Evolutionary conservation across 2,888 invertebrate genomes (phyloP).

Genomic region (Euzophera pinguis): DNA sequence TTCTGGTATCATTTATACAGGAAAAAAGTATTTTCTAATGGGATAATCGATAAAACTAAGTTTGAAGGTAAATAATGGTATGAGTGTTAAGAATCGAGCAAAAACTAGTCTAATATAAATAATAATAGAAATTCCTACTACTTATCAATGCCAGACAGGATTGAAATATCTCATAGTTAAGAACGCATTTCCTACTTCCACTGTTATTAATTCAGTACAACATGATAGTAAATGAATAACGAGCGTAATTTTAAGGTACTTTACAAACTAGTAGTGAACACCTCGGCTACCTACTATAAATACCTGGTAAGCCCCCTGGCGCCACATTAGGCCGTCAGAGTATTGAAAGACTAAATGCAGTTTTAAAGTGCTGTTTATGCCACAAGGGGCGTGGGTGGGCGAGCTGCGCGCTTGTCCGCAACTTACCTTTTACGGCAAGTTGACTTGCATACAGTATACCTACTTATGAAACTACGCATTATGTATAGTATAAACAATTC

Average conservation of each 20-base stretch:
- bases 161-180: no score
- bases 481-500: constrained; percentile 4
- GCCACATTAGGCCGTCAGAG: constrained; percentile 47
- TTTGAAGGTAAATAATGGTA: no score
- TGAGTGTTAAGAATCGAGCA: no score
- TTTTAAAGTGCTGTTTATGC: constrained; percentile 43
- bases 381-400: constrained; percentile 54
- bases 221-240: constrained; percentile 14
- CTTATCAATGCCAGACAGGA: no score
- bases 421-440: constrained; percentile 72
- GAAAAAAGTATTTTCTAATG: no score
- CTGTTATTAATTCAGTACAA: not conserved
- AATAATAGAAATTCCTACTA: no score
- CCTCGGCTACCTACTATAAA: constrained; percentile 33
- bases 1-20: no score
- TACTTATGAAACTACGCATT: constrained; percentile 43
- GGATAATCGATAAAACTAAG: no score
- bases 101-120: no score
- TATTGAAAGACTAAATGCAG: constrained; percentile 45
- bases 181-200: not conserved
- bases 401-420: constrained; percentile 37
- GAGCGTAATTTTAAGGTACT: constrained; percentile 6
- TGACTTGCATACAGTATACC: constrained; percentile 50
- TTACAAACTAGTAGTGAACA: constrained; percentile 19
- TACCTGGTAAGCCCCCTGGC: constrained; percentile 34